Evolutionary conservation across 2,113 vertebrate genomes (phyloP).

Genomic region (Egretta garzetta): DNA sequence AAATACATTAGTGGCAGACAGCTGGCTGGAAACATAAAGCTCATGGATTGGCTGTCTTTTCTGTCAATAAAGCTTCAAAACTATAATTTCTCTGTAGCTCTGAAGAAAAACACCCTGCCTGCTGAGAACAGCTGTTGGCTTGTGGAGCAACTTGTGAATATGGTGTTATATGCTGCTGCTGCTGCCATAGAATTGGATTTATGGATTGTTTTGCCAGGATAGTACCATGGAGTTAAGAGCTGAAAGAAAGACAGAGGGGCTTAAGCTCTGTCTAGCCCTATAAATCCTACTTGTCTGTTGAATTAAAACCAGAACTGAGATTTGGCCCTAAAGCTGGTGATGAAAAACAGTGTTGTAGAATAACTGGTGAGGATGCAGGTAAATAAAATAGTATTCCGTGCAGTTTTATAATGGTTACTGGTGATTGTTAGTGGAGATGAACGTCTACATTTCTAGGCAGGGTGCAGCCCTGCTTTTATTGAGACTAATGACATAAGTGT

Average conservation of each 20-base stretch:
- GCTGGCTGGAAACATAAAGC: background rate
- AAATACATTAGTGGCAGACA: background rate
- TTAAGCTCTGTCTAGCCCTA: background rate
- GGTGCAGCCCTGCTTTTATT: background rate
- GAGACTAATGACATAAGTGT: background rate
- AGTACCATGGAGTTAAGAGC: background rate
- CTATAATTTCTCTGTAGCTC: background rate
- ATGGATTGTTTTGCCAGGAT: background rate
- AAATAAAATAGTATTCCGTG: background rate
- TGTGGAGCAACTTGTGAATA: background rate
- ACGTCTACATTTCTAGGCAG: background rate
- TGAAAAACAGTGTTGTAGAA: background rate
- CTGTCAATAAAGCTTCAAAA: background rate
- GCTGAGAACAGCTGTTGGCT: background rate
- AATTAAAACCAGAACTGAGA: slow-evolving; percentile 3
- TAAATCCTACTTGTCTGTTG: background rate
- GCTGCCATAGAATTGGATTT: background rate
- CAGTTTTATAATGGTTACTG: background rate
- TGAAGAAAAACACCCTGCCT: background rate
- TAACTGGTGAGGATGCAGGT: background rate
- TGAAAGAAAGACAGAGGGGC: background rate
- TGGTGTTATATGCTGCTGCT: background rate
- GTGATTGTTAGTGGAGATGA: background rate
- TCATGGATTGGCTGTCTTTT: background rate
- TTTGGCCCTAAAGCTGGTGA: background rate